Base-by-base conservation (phyloP, 2,888 invertebrate genomes). In the Blastobasis lacticolella region DNA sequence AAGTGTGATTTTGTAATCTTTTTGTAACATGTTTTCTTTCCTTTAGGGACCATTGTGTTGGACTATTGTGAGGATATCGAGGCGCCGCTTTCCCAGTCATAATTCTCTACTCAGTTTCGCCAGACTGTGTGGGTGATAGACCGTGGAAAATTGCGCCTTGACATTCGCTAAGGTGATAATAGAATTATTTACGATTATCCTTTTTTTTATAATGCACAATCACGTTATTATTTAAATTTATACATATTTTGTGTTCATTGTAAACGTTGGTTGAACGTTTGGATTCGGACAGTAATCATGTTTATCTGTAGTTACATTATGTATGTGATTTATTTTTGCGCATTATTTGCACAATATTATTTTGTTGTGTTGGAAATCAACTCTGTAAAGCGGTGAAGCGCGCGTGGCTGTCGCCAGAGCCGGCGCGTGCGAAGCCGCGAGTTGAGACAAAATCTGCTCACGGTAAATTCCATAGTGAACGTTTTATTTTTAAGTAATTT, bases 31-130 rank as follows among this genome's bases (percentile, higher is more conserved):
- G 23, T 23, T 23, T 23, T 71, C 69, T 80, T 85, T 79, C 77
- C 77, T 75, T 78, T 85, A 86, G 87, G 87, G 86, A 86, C 86
- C 86, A 86, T 85, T 84, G 81, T 79, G 77, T 85, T 81, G 71
- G 63, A 69, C 61, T 69, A 69, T 68, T 68, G 71, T 73, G 62
- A 76, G 73, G 66, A 53, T 66, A 77, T 81, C 61, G 58, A 66
- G 59, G 57, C 41, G 68, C 52, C 48, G 63, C 62, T 81, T 81
- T 65, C 60, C 42, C 50, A 49, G 51, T 70, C 58, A 53, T 5
- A 58, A 41, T 55, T 73, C 67, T 62, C 54, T 54, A 59, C 38
- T 54, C 73, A 70, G 77, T 74, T 63, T 68, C 88, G 88, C 88
- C 87, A 88, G 80, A 75, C 71, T 72, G 65, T 59, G 54, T 56